Conservation (phyloP, 92 coral and sea anemone species). For the Umimayanthus chanpuru region DNA sequence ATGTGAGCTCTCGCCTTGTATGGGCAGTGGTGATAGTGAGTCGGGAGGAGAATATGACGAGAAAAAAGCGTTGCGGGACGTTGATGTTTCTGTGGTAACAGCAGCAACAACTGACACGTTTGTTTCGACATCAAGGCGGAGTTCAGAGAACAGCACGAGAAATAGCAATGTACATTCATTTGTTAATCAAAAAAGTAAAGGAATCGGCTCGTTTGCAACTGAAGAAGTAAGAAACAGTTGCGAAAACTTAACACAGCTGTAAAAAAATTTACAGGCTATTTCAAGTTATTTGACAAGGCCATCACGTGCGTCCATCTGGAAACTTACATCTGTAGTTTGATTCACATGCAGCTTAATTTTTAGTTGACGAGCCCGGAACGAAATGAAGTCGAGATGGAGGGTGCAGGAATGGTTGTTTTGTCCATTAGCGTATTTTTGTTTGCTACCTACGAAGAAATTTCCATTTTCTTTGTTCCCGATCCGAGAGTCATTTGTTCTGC, state of each 20-base stretch:
- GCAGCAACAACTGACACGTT: background rate
- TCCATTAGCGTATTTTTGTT: too few relatives aligned
- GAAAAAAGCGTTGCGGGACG: background rate
- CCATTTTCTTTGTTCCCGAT: too few relatives aligned
- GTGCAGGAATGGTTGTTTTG: too few relatives aligned
- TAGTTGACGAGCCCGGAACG: too few relatives aligned
- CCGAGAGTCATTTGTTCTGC: too few relatives aligned
- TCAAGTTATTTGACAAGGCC: too few relatives aligned
- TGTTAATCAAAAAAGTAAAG: background rate
- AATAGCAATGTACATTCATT: background rate
- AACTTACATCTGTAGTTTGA: too few relatives aligned
- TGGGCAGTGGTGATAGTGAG: background rate
- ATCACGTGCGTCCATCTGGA: too few relatives aligned
- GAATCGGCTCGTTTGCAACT: background rate
- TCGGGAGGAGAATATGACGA: constrained; percentile 11
- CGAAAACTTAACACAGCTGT: constrained; percentile 13
- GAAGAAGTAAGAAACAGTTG: background rate
- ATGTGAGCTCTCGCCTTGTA: background rate
- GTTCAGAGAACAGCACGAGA: background rate
- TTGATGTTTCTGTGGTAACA: background rate
- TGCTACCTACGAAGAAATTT: too few relatives aligned
- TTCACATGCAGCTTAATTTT: too few relatives aligned
- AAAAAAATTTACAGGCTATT: background rate
- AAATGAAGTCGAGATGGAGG: too few relatives aligned
- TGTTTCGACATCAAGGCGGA: background rate